A percentile compares a stretch with the other conserved stretches of the same genome.
Conservation (phyloP, 2,888 invertebrate species). For the Lasius platythorax region DNA sequence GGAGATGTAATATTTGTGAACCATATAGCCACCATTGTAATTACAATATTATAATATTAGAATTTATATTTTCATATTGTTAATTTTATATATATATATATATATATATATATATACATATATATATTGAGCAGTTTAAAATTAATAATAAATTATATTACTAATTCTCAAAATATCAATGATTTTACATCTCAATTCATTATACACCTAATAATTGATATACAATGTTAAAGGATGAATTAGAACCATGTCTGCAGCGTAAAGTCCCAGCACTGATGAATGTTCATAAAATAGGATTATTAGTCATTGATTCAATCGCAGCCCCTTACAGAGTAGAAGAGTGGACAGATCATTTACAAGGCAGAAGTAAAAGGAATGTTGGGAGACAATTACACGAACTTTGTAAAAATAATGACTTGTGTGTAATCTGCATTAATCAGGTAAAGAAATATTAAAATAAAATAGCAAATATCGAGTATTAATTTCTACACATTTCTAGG, state of each 20-base stretch:
- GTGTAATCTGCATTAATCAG: conserved; percentile 91
- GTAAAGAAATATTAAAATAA: conserved; percentile 83
- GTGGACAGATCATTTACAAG: conserved; percentile 85
- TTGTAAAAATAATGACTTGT: conserved; percentile 87
- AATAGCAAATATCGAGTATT: neutral
- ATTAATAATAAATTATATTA: conserved; percentile 23
- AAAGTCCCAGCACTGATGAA: conserved; percentile 88
- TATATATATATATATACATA: neutral
- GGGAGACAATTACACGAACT: conserved; percentile 88
- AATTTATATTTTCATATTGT: neutral
- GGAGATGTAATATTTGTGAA: conserved; percentile 90
- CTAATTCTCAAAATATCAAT: conserved; percentile 12
- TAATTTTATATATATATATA: too few species aligned
- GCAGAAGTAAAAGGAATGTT: conserved; percentile 85
- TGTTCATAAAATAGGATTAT: conserved; percentile 87
- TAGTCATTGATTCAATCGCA: conserved; percentile 92
- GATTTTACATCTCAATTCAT: neutral
- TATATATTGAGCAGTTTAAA: neutral
- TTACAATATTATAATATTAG: conserved; percentile 29
- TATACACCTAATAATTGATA: neutral
- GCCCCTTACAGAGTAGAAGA: conserved; percentile 89
- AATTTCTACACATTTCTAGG: conserved; percentile 67
- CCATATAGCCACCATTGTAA: conserved; percentile 87
- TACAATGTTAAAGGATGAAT: conserved; percentile 85
- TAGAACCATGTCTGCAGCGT: conserved; percentile 87